Conservation (phyloP, 2,888 invertebrate genomes). For the Thymelicus acteon region DNA sequence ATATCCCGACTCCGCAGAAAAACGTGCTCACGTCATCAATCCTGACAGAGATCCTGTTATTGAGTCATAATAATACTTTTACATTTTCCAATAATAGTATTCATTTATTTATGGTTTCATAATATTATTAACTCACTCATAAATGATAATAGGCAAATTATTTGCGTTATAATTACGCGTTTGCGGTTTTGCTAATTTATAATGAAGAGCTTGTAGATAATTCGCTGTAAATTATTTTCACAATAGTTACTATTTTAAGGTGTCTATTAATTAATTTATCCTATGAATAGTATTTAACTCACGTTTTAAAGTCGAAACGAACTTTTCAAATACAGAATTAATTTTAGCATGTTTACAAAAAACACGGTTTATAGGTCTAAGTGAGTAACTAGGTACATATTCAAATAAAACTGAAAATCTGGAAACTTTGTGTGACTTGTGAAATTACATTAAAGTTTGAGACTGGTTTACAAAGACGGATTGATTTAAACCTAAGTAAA, state of each 20-base stretch:
- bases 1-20: slow-evolving; percentile 33
- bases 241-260: not conserved
- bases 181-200: not conserved
- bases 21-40: slow-evolving; percentile 30
- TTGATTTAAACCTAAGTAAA: slow-evolving; percentile 33
- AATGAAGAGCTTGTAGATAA: not conserved
- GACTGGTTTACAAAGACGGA: slow-evolving; percentile 26
- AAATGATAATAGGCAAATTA: not conserved
- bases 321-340: no score
- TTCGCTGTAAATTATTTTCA: not conserved
- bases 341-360: no score
- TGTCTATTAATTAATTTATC: no score
- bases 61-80: slow-evolving; percentile 2
- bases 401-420: slow-evolving; percentile 17
- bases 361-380: no score
- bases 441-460: slow-evolving; percentile 28
- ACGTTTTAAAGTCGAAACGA: not conserved
- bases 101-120: not conserved
- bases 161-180: not conserved
- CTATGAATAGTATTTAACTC: not conserved
- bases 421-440: slow-evolving; percentile 8
- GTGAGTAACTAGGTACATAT: no score
- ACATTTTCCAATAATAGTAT: not conserved
- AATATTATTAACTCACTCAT: not conserved
- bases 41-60: slow-evolving; percentile 30